Evolutionary conservation across 2,113 vertebrate species (phyloP).

Genomic region (Aegotheles bennettii): DNA sequence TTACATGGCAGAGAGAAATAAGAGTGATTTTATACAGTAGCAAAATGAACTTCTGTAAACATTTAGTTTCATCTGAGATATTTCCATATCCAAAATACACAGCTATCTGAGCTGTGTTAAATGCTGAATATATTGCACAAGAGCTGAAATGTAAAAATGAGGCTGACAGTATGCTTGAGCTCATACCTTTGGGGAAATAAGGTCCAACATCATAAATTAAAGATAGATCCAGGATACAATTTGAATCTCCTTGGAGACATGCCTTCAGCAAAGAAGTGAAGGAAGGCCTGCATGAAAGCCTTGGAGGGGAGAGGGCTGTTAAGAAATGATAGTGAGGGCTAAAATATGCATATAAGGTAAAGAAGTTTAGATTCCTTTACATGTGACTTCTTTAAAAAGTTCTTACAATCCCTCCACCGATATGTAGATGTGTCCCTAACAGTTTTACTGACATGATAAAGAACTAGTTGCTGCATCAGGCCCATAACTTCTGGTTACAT

Average conservation of each 20-base stretch:
- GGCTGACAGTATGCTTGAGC: neutral
- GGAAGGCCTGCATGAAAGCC: neutral
- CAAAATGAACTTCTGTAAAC: slow-evolving; percentile 15
- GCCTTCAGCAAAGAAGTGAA: neutral
- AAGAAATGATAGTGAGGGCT: neutral
- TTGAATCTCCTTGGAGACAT: neutral
- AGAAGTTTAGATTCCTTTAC: neutral
- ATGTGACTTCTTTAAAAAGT: neutral
- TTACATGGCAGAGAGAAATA: slow-evolving; percentile 21
- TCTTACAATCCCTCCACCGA: neutral
- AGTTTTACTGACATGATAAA: neutral
- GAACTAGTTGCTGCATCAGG: neutral
- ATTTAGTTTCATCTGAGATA: neutral
- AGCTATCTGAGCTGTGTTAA: neutral
- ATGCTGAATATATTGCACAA: neutral
- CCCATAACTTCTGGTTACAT: neutral
- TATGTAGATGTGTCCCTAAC: neutral
- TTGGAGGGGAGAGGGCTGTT: neutral
- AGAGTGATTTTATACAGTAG: slow-evolving; percentile 19
- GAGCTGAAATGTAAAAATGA: slow-evolving; percentile 22
- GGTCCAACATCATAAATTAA: slow-evolving; percentile 26
- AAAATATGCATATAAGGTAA: neutral
- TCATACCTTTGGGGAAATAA: slow-evolving; percentile 1
- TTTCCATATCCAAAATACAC: slow-evolving; percentile 10
- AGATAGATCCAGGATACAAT: neutral